Evolutionary conservation across 2,797 vertebrate species (phyloP).

Genomic region (Hypotaenidia philippensis): DNA sequence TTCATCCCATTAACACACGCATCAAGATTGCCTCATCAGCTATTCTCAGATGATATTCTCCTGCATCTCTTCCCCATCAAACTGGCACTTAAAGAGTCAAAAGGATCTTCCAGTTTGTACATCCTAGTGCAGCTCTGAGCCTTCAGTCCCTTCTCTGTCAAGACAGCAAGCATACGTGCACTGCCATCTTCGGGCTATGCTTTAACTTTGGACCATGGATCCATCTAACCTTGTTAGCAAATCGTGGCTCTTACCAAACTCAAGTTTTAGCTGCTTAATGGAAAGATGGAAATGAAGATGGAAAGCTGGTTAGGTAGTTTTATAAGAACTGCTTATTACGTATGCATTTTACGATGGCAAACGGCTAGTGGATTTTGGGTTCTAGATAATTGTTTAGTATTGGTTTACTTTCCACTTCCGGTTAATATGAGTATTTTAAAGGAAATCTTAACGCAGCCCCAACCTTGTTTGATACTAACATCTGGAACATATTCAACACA

Average conservation of each 20-base stretch:
- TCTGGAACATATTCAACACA: constrained; percentile 77
- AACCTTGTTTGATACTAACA: constrained; percentile 61
- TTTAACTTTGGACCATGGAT: not conserved
- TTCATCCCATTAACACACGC: accelerated
- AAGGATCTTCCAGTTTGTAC: not conserved
- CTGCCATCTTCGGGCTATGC: not conserved
- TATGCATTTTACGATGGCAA: not conserved
- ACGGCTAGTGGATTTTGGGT: not conserved
- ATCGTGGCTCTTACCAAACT: not conserved
- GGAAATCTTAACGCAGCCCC: constrained; percentile 10
- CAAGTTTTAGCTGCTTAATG: not conserved
- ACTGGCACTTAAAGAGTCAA: not conserved
- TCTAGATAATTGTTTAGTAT: not conserved
- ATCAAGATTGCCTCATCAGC: not conserved
- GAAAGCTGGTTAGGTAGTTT: not conserved
- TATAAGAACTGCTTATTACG: not conserved
- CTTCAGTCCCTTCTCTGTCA: not conserved
- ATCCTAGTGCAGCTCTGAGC: not conserved
- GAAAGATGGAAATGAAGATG: not conserved
- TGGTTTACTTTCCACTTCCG: constrained; percentile 53
- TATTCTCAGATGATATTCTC: not conserved
- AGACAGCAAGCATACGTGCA: accelerated
- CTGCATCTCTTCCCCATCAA: not conserved
- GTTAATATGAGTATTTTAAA: constrained; percentile 41
- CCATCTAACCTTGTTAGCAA: not conserved